phyloP scores from a whole-genome alignment of 2,113 vertebrate species.

The Myrmecophaga tridactyla region DNA sequence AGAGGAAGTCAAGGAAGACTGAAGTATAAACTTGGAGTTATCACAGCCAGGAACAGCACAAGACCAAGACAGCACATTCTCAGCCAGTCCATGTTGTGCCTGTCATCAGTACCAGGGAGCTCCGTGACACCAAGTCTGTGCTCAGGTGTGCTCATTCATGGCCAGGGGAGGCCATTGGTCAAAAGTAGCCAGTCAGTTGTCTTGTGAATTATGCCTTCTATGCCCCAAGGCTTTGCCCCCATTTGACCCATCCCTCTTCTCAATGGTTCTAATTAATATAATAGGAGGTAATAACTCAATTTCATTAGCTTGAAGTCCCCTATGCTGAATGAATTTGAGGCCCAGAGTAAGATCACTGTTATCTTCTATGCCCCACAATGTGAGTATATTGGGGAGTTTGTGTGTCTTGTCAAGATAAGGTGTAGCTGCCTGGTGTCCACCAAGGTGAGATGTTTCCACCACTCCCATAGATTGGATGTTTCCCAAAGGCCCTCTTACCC shows the following conservation, averaged over 20 bases:
- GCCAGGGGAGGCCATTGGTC: neutral
- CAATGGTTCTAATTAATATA: neutral
- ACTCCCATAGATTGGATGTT: neutral
- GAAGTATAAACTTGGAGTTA: neutral
- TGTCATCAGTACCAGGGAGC: neutral
- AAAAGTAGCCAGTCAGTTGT: neutral
- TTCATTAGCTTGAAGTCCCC: neutral
- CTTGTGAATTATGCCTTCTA: neutral
- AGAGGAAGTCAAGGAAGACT: neutral
- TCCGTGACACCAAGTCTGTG: no score
- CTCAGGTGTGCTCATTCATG: neutral
- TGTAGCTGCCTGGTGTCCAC: neutral
- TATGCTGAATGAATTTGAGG: neutral
- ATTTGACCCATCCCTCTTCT: neutral
- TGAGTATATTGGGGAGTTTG: neutral
- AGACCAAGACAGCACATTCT: neutral
- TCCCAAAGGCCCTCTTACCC: neutral
- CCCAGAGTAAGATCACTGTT: neutral
- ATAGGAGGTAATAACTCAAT: neutral
- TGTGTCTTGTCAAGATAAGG: neutral
- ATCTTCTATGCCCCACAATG: neutral
- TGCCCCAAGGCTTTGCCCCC: neutral
- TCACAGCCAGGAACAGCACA: neutral
- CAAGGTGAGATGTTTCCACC: neutral
- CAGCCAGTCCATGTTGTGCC: neutral